These are phyloP conservation scores for Galbula dea DNA, from an alignment of 2,113 vertebrate species.

Conservation along the genomic window DNA sequence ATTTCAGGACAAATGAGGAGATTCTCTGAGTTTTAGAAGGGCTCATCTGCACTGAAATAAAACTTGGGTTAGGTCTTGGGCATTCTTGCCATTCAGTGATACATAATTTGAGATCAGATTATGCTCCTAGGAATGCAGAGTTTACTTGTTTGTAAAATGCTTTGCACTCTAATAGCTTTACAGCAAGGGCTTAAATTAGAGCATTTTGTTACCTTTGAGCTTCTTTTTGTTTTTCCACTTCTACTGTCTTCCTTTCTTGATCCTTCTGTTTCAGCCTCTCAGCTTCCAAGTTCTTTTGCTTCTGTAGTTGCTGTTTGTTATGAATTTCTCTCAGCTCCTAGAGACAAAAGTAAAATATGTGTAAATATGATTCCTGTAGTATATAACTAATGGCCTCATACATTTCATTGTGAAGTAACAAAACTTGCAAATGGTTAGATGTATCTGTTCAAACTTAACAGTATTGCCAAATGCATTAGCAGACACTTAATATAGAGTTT, in stretches of 20 bases:
- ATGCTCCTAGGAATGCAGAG: not conserved
- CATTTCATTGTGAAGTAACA: not conserved
- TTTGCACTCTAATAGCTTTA: not conserved
- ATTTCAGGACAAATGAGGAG: not conserved
- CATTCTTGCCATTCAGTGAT: not conserved
- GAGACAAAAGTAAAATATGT: conserved; percentile 4
- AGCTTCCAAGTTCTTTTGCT: conserved; percentile 81
- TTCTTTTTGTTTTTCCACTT: conserved; percentile 79
- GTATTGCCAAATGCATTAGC: not conserved
- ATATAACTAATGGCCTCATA: not conserved
- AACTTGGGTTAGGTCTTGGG: not conserved
- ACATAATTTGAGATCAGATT: not conserved
- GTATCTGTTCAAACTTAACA: not conserved
- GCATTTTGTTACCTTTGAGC: conserved; percentile 70
- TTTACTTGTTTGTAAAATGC: not conserved
- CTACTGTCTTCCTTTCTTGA: conserved; percentile 73
- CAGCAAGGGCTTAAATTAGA: not conserved
- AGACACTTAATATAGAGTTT: not conserved
- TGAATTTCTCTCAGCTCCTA: conserved; percentile 96
- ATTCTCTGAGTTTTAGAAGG: not conserved
- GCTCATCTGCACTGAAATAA: not conserved
- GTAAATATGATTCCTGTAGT: too few species aligned
- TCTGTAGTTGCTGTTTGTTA: conserved; percentile 90
- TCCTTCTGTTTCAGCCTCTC: conserved; percentile 79
- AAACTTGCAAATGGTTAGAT: not conserved